Evolutionary conservation across 2,113 vertebrate species (phyloP).

Genomic region (Prionailurus viverrinus): DNA sequence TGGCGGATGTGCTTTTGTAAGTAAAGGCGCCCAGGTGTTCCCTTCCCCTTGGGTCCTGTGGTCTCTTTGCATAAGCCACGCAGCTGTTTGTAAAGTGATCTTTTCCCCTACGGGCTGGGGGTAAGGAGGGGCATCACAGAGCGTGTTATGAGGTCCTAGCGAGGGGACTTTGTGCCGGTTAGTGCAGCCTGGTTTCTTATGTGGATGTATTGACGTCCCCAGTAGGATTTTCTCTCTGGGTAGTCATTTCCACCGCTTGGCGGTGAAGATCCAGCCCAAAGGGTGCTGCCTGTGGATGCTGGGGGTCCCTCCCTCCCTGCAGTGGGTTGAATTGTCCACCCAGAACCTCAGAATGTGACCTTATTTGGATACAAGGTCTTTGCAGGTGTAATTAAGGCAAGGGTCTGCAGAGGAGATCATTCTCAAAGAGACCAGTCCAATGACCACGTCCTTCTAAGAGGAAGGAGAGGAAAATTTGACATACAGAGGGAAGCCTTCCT

Average conservation of each 20-base stretch:
- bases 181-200: background rate
- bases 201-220: background rate
- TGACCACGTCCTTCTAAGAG: background rate
- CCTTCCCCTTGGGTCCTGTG: background rate
- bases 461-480: background rate
- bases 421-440: background rate
- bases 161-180: background rate
- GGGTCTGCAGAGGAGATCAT: background rate
- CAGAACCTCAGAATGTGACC: background rate
- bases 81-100: background rate
- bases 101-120: too few relatives aligned
- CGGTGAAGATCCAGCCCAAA: background rate
- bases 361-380: background rate
- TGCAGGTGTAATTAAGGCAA: background rate
- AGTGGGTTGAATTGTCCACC: background rate
- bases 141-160: background rate
- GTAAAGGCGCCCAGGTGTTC: background rate
- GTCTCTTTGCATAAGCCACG: background rate
- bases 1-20: background rate
- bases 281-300: background rate
- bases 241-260: background rate
- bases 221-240: background rate
- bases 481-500: background rate
- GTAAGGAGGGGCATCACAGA: background rate
- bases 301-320: background rate